Evolutionary conservation across 2,113 vertebrate genomes (phyloP).

Genomic region (Chaenogobius annularis): DNA sequence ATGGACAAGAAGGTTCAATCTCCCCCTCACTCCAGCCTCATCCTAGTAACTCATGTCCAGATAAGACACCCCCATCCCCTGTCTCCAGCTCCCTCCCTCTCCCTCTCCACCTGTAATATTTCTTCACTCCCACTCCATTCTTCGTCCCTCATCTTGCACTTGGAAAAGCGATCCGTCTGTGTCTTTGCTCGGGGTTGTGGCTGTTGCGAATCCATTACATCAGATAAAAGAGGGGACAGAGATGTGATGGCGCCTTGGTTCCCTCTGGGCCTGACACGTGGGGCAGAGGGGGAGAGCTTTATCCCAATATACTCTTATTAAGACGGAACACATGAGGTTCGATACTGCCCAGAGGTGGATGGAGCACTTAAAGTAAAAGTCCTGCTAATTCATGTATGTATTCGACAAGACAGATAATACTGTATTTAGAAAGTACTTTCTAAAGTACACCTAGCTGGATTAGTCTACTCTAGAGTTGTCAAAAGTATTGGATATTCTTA

Average conservation of each 20-base stretch:
- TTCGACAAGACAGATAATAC: not conserved
- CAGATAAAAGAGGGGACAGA: constrained; percentile 64
- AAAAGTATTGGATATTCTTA: no score
- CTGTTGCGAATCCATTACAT: constrained; percentile 77
- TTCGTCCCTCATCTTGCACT: constrained; percentile 12
- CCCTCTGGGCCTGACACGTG: constrained; percentile 53
- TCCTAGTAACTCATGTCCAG: constrained; percentile 11
- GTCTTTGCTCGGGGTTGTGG: constrained; percentile 64
- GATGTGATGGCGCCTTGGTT: constrained; percentile 53
- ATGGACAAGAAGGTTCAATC: constrained; percentile 7
- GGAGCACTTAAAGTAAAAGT: not conserved
- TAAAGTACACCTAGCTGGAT: no score
- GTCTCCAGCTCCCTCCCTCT: not conserved
- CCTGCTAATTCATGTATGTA: not conserved
- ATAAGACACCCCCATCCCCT: not conserved
- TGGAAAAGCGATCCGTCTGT: constrained; percentile 48
- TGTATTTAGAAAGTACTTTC: not conserved
- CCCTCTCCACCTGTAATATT: constrained; percentile 1
- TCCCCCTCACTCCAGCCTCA: constrained; percentile 2
- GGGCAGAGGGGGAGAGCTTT: constrained; percentile 61
- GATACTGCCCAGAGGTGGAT: constrained; percentile 6
- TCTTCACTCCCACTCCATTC: not conserved
- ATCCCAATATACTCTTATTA: constrained; percentile 62
- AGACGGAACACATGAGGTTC: constrained; percentile 48
- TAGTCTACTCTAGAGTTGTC: no score